phyloP scores from a whole-genome alignment of 2,113 vertebrate species.

The Aythya baeri region DNA sequence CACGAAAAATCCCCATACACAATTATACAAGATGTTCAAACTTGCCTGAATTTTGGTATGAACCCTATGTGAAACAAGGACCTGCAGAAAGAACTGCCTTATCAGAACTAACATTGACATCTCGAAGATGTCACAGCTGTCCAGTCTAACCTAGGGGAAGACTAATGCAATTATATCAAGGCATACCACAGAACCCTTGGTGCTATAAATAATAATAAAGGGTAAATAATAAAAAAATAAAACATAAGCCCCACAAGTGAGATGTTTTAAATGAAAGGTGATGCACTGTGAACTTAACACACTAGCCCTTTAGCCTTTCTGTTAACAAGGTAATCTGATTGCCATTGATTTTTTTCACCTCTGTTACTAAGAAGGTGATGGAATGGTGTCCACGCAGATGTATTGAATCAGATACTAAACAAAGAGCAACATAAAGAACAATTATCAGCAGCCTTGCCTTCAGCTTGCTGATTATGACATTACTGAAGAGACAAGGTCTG shows the following conservation, averaged over 20 bases:
- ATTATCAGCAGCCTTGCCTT: conserved; percentile 86
- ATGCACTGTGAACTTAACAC: conserved; percentile 87
- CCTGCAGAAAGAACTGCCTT: not conserved
- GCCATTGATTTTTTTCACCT: conserved; percentile 93
- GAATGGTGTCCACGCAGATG: conserved; percentile 88
- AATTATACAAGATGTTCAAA: not conserved
- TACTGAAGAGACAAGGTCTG: conserved; percentile 83
- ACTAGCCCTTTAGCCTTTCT: conserved; percentile 87
- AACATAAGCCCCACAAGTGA: conserved; percentile 68
- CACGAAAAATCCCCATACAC: not conserved
- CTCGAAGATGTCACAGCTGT: not conserved
- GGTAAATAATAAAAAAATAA: conserved; percentile 83
- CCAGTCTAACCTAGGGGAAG: conserved; percentile 12
- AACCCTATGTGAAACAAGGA: not conserved
- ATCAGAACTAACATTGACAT: not conserved
- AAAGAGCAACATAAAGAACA: conserved; percentile 89
- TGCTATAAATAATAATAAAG: conserved; percentile 84
- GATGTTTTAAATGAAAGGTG: conserved; percentile 87
- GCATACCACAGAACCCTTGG: not conserved
- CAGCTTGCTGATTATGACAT: conserved; percentile 87
- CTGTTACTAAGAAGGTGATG: conserved; percentile 89
- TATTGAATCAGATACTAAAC: conserved; percentile 90
- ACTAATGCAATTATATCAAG: conserved; percentile 41
- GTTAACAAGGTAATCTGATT: conserved; percentile 95
- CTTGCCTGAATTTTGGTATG: not conserved